Percentiles rank a stretch among this genome's conserved stretches.
Conservation (phyloP, 2,797 vertebrate species). For the Oceanodroma leucorhoa region DNA sequence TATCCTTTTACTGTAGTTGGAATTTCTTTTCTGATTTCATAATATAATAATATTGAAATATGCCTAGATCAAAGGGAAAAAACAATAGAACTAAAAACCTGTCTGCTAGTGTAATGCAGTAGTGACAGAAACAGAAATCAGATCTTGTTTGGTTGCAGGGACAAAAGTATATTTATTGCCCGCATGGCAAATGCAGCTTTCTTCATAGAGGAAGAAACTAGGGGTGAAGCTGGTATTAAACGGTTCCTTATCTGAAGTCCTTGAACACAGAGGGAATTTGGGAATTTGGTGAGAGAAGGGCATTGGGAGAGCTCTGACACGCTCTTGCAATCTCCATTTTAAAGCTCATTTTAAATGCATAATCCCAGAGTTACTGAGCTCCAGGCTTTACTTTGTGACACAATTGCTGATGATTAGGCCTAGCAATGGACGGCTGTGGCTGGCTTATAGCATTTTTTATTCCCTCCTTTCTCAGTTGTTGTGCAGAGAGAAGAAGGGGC, state of each 20-base stretch:
- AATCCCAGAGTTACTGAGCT: neutral
- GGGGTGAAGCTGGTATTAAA: neutral
- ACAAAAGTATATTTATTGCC: neutral
- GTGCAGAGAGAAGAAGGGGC: neutral
- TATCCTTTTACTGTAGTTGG: neutral
- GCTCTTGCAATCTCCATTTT: neutral
- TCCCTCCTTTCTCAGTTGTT: neutral
- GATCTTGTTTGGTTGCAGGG: neutral
- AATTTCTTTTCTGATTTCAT: neutral
- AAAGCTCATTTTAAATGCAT: neutral
- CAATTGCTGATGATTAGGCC: neutral
- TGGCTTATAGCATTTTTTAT: neutral
- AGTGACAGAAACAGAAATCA: neutral
- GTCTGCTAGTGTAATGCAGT: neutral
- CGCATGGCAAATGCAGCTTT: neutral
- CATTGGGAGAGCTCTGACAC: neutral
- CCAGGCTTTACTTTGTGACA: neutral
- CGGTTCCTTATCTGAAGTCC: neutral
- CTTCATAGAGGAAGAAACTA: neutral
- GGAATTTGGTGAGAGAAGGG: neutral
- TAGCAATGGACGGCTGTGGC: neutral
- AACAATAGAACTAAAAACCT: neutral
- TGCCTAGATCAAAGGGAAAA: neutral
- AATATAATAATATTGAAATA: constrained; percentile 13
- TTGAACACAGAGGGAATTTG: neutral